A percentile compares a stretch with the other conserved stretches of the same genome.
These are phyloP conservation scores for Aphelenchoides fujianensis DNA, from an alignment of 1,140 invertebrate genomes.

Conservation along the genomic window DNA sequence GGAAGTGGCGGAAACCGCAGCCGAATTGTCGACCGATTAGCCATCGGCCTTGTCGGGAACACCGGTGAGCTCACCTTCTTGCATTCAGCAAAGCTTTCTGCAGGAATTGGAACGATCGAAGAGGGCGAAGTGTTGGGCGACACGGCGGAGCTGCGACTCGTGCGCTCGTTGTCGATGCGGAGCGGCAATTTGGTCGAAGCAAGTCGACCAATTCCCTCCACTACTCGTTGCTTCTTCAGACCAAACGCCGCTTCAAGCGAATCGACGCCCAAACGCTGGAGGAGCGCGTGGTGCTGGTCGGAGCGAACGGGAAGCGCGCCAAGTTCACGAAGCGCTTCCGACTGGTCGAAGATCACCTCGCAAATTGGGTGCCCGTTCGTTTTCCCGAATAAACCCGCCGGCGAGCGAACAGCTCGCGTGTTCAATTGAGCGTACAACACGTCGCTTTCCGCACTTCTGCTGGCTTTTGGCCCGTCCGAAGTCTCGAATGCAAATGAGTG, in stretches of 20 bases:
- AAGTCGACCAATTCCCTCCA: too few species aligned
- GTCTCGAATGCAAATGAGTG: too few species aligned
- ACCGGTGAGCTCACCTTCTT: slow-evolving; percentile 39
- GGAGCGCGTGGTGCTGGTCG: background rate
- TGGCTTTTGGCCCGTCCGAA: too few species aligned
- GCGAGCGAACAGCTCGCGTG: too few species aligned
- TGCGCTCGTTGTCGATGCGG: slow-evolving; percentile 39
- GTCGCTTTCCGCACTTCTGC: too few species aligned
- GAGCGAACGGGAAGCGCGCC: background rate
- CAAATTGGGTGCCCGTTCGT: too few species aligned
- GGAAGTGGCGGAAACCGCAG: slow-evolving; percentile 32
- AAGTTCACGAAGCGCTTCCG: slow-evolving; percentile 9
- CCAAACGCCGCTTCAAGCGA: background rate
- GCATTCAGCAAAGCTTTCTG: slow-evolving; percentile 7
- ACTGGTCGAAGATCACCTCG: slow-evolving; percentile 3
- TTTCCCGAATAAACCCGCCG: too few species aligned
- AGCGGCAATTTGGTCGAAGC: background rate
- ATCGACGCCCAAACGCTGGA: background rate
- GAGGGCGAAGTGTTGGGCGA: slow-evolving; percentile 44
- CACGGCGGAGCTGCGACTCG: slow-evolving; percentile 35
- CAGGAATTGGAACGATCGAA: slow-evolving; percentile 56
- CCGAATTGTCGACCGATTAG: slow-evolving; percentile 42
- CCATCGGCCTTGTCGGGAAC: slow-evolving; percentile 51
- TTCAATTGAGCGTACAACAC: too few species aligned
- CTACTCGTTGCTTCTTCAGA: slow-evolving; percentile 11